These are phyloP conservation scores for Huso huso DNA, from an alignment of 2,797 vertebrate genomes.

Conservation along the genomic window DNA sequence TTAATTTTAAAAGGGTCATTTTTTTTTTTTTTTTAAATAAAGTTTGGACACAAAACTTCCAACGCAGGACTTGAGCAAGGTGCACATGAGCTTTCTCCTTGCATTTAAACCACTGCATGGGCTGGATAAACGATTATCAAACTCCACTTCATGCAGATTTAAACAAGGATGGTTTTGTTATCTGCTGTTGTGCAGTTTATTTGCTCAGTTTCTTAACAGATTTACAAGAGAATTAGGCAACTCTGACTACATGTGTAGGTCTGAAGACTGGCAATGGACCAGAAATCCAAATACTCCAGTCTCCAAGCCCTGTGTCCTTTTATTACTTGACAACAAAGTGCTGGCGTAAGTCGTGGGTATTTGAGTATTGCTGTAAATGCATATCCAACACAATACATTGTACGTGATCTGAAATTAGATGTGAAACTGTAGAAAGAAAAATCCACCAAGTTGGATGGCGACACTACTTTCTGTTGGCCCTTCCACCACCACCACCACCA, in stretches of 20 bases:
- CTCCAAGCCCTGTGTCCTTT: not conserved
- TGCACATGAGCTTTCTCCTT: not conserved
- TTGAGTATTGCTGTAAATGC: constrained; percentile 4
- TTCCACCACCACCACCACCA: too few relatives aligned
- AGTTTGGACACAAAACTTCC: constrained; percentile 27
- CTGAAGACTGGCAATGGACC: not conserved
- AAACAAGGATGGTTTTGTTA: not conserved
- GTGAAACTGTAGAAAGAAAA: not conserved
- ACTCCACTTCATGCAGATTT: not conserved
- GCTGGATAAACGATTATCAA: too few relatives aligned
- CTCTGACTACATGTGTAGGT: not conserved
- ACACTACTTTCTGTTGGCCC: not conserved
- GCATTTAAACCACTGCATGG: not conserved
- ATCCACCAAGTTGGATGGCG: not conserved
- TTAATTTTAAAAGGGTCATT: not conserved
- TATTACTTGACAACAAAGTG: constrained; percentile 17
- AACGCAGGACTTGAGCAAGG: constrained; percentile 11
- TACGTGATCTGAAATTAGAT: not conserved
- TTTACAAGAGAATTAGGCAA: not conserved
- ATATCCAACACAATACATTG: not conserved
- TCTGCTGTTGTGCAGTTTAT: not conserved
- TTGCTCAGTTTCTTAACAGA: not conserved
- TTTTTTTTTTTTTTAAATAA: constrained; percentile 22
- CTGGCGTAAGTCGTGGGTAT: constrained; percentile 11
- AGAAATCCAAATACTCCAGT: not conserved